These are phyloP conservation scores for Vanessa cardui DNA, from an alignment of 2,888 invertebrate species.

Conservation along the genomic window DNA sequence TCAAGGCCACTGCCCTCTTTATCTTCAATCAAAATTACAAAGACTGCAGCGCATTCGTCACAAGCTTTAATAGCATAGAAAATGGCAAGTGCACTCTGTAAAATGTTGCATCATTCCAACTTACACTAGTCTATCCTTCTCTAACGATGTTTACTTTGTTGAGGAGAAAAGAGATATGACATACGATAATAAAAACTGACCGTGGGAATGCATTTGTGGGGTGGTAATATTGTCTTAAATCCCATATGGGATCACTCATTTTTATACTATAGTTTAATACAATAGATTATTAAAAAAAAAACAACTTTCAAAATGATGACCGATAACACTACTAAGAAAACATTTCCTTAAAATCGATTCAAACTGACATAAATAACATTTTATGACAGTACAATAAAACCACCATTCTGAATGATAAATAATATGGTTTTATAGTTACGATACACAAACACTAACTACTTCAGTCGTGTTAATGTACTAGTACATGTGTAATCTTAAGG, in stretches of 20 bases:
- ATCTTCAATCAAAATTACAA: slow-evolving; percentile 8
- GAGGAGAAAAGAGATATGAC: slow-evolving; percentile 9
- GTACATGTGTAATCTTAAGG: slow-evolving; percentile 6
- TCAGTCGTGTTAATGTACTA: background rate
- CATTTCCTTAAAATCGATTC: too few species aligned
- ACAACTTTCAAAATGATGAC: too few species aligned
- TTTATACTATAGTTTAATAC: too few species aligned
- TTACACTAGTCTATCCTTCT: slow-evolving; percentile 5
- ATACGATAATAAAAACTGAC: slow-evolving; percentile 16
- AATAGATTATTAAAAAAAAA: too few species aligned
- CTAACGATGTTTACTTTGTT: slow-evolving; percentile 7
- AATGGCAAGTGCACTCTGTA: slow-evolving; percentile 5
- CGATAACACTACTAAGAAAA: too few species aligned
- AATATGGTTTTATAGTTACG: too few species aligned
- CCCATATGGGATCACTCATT: too few species aligned
- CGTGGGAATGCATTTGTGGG: slow-evolving; percentile 36
- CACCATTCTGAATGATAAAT: too few species aligned
- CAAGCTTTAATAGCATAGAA: slow-evolving; percentile 10
- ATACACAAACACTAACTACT: too few species aligned
- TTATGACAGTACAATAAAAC: too few species aligned
- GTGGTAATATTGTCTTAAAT: background rate
- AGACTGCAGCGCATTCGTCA: slow-evolving; percentile 1
- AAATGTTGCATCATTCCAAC: background rate
- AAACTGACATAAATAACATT: too few species aligned
- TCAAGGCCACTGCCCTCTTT: slow-evolving; percentile 2